Evolutionary conservation across 2,888 invertebrate species (phyloP).

Genomic region (Cephalotes varians): DNA sequence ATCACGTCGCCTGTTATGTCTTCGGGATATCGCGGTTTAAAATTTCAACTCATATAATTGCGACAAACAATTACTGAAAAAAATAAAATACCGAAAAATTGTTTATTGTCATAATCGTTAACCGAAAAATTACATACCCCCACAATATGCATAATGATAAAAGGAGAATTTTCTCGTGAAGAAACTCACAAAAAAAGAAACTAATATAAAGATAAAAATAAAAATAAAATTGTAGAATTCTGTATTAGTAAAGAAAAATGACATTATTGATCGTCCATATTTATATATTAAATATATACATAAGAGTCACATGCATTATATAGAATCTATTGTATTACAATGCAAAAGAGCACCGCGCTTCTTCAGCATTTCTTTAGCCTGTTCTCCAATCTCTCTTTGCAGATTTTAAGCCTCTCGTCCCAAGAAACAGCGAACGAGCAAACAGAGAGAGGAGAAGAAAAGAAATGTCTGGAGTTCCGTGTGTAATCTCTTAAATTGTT

Average conservation of each 20-base stretch:
- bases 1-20: slow-evolving; percentile 30
- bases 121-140: no score
- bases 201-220: background rate
- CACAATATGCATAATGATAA: no score
- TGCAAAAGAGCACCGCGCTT: background rate
- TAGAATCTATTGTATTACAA: background rate
- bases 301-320: background rate
- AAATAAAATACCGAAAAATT: background rate
- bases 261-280: no score
- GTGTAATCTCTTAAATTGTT: slow-evolving; percentile 39
- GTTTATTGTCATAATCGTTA: no score
- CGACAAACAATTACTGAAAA: background rate
- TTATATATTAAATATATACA: background rate
- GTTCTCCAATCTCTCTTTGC: background rate
- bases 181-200: background rate
- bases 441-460: background rate
- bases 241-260: no score
- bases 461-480: background rate
- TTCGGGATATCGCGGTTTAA: background rate
- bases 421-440: background rate
- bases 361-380: background rate
- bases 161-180: background rate
- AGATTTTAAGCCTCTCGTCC: background rate
- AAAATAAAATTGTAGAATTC: background rate
- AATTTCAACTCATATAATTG: background rate